Evolutionary conservation across 2,113 vertebrate genomes (phyloP).

Genomic region (Chionis minor): DNA sequence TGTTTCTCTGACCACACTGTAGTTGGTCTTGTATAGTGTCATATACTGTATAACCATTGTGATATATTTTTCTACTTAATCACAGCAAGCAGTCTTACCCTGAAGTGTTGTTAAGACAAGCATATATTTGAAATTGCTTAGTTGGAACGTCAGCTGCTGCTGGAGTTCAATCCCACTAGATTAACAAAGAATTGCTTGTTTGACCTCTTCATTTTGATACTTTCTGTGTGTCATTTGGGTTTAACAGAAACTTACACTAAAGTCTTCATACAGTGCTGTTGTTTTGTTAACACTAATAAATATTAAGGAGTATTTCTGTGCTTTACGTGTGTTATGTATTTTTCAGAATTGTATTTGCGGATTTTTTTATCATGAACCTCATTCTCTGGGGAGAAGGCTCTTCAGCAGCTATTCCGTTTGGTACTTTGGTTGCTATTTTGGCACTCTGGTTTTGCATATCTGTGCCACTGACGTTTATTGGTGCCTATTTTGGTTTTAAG

Average conservation of each 20-base stretch:
- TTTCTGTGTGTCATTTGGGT: background rate
- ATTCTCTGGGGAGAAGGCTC: constrained; percentile 99
- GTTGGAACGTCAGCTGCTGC: constrained; percentile 37
- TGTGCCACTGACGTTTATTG: constrained; percentile 93
- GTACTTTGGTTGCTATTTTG: constrained; percentile 93
- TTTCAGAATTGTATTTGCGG: constrained; percentile 94
- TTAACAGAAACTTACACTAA: background rate
- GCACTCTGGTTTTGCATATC: constrained; percentile 99
- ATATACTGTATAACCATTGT: background rate
- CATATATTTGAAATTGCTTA: constrained; percentile 37
- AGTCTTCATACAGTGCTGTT: background rate
- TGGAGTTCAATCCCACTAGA: constrained; percentile 24
- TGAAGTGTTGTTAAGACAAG: constrained; percentile 44
- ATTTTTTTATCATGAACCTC: constrained; percentile 98
- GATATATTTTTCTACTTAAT: constrained; percentile 42
- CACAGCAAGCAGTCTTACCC: constrained; percentile 43
- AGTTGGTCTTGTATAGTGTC: constrained; percentile 14
- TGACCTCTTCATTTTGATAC: constrained; percentile 9
- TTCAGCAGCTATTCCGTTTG: constrained; percentile 95
- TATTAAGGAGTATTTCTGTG: constrained; percentile 1
- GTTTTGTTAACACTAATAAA: background rate
- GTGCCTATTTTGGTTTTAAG: constrained; percentile 98
- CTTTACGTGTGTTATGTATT: constrained; percentile 45
- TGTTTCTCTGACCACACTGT: background rate
- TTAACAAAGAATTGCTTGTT: constrained; percentile 32